These are phyloP conservation scores for Oxyruncus cristatus DNA, from an alignment of 2,113 vertebrate species.

Conservation along the genomic window DNA sequence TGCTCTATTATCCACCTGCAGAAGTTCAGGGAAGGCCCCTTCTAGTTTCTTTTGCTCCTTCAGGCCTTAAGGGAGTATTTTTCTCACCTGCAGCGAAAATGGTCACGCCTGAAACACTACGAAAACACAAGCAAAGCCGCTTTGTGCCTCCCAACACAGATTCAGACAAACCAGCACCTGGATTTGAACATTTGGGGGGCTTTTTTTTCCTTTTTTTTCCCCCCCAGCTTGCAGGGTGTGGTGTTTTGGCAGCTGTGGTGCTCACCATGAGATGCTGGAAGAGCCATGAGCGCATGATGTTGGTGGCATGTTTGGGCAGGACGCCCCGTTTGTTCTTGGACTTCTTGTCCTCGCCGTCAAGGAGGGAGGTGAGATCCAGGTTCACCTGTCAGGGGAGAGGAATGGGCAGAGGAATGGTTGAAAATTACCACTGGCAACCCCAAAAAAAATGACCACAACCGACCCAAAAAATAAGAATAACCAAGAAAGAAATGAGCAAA, in stretches of 20 bases:
- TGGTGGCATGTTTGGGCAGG: constrained; percentile 97
- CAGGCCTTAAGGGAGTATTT: neutral
- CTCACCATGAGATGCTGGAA: constrained; percentile 99
- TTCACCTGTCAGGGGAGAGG: constrained; percentile 83
- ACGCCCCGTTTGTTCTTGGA: constrained; percentile 97
- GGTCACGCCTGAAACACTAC: neutral
- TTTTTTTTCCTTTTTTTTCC: accelerated
- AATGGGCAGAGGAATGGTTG: neutral
- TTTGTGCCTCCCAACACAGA: neutral
- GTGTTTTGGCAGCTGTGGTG: neutral
- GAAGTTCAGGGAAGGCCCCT: neutral
- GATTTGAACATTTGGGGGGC: accelerated
- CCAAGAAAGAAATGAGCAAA: neutral
- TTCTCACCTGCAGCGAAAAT: neutral
- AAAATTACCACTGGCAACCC: accelerated
- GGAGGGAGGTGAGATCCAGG: constrained; percentile 93
- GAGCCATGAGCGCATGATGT: constrained; percentile 99
- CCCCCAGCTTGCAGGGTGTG: neutral
- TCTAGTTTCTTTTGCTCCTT: neutral
- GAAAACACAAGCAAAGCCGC: neutral
- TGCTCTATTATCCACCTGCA: accelerated
- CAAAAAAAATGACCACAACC: neutral
- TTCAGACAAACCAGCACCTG: neutral
- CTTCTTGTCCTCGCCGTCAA: constrained; percentile 97
- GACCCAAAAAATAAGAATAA: neutral